Base-by-base conservation (phyloP, 2,888 invertebrate species). In the Polymixis lichenea region DNA sequence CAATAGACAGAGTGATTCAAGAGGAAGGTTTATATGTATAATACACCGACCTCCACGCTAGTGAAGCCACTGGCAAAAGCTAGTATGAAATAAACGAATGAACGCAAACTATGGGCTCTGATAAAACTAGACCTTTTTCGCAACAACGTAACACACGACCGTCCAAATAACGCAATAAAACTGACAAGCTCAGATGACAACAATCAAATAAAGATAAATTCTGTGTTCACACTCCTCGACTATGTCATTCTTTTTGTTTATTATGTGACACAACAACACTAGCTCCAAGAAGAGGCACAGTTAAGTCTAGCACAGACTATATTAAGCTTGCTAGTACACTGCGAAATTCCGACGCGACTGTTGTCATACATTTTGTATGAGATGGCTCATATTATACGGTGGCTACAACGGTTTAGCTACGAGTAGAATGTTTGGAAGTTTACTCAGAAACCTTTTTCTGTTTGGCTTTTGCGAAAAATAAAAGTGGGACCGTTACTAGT, bases 301-400 rank as follows among this genome's bases (percentile, higher is more conserved):
- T 80, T 75, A 78, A 81, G 84, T 75, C 72, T 61, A 80, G 61
- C 38, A 64, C 61, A 73, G 61, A 75, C 76, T 84, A 56, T 72
- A 84, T 77, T 75, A 82, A 76, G 55, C 70, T 68, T 28, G 53
- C 72, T 58, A 38, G n/a, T 61, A 74, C 70, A 58, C 69, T 73
- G 74, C 28, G 61, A 76, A 86, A 87, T 87, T 80, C 86, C 82
- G 17, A 68, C 51, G 82, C 80, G 77, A 80, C 68, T 69, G 66
- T 75, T 80, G 84, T 84, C 88, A 87, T 87, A 82, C 88, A 86
- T 88, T 88, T 87, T 87, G 82, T 86, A 87, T 87, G 86, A 87
- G 84, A 72, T 61, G 62, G 43, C 74, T 73, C 75, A 46, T 75
- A 69, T 72, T 68, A 73, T 80, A 58, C 82, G 25, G 71, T 73